Conservation (phyloP, 2,888 invertebrate genomes). For the Odontocolon sp. region DNA sequence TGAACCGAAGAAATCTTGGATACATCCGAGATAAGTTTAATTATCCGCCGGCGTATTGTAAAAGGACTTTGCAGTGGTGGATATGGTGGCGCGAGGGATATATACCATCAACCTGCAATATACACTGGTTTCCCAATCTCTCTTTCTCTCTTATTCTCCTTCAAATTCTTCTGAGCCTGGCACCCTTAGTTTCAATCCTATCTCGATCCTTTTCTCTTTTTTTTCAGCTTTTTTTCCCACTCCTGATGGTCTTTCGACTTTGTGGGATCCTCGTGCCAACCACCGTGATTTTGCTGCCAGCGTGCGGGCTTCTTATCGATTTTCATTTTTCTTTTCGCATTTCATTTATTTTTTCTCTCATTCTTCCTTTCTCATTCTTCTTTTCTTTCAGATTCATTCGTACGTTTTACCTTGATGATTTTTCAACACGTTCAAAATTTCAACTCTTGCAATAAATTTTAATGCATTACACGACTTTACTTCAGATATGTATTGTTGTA, state of each 20-base stretch:
- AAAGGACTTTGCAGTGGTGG: slow-evolving; percentile 51
- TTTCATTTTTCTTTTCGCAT: too few relatives aligned
- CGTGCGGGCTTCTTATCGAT: too few relatives aligned
- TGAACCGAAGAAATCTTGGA: slow-evolving; percentile 56
- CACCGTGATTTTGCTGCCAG: too few relatives aligned
- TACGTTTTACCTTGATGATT: too few relatives aligned
- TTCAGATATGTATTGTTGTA: too few relatives aligned
- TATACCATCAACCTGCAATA: slow-evolving; percentile 34
- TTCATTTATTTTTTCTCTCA: too few relatives aligned
- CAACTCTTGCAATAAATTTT: too few relatives aligned
- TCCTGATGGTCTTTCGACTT: neutral
- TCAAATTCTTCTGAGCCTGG: slow-evolving; percentile 24
- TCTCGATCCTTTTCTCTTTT: slow-evolving; percentile 11
- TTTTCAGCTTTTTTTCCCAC: neutral
- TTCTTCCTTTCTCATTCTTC: neutral
- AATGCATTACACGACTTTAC: too few relatives aligned
- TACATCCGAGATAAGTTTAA: slow-evolving; percentile 63
- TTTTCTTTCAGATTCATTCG: neutral
- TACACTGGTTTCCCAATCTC: too few relatives aligned
- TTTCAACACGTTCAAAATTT: too few relatives aligned
- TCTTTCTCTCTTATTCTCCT: slow-evolving; percentile 44
- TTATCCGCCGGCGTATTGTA: slow-evolving; percentile 60
- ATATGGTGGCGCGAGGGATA: slow-evolving; percentile 1
- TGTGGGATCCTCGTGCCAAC: neutral
- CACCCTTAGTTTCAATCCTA: slow-evolving; percentile 30